Evolutionary conservation across 2,797 vertebrate species (phyloP).

Genomic region (Phylloscopus collybita): DNA sequence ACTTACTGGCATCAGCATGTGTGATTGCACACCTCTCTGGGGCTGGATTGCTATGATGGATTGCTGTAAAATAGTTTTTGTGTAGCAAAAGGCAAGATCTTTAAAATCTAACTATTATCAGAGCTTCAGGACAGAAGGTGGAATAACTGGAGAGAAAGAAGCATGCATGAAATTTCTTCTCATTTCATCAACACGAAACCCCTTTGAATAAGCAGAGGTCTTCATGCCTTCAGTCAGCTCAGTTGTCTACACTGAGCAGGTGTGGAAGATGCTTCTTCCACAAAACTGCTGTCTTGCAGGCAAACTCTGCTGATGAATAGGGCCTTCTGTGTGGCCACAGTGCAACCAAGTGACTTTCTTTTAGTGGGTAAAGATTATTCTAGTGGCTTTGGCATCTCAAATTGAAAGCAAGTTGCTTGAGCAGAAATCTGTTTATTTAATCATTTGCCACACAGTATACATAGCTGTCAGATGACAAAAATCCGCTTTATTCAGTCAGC

Average conservation of each 20-base stretch:
- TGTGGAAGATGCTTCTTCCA: neutral
- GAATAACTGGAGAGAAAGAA: neutral
- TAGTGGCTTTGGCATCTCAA: constrained; percentile 60
- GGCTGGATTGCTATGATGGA: neutral
- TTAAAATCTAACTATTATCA: neutral
- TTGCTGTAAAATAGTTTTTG: neutral
- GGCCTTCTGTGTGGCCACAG: constrained; percentile 61
- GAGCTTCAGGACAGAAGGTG: neutral
- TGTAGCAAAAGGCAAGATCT: neutral
- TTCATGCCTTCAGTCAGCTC: neutral
- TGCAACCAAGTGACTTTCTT: constrained; percentile 44
- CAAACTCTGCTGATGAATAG: neutral
- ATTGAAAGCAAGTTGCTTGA: constrained; percentile 36
- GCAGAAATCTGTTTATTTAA: constrained; percentile 72
- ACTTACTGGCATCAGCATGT: neutral
- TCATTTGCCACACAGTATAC: constrained; percentile 59
- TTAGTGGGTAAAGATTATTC: constrained; percentile 30
- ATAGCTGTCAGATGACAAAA: constrained; percentile 59
- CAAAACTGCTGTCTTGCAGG: neutral
- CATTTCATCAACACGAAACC: fast-evolving
- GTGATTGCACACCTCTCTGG: neutral
- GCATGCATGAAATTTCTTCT: neutral
- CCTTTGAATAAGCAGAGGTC: neutral
- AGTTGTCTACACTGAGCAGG: neutral
- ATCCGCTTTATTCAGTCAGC: neutral